phyloP scores from a whole-genome alignment of 1,140 invertebrate species.

The Lasioglossum albipes region DNA sequence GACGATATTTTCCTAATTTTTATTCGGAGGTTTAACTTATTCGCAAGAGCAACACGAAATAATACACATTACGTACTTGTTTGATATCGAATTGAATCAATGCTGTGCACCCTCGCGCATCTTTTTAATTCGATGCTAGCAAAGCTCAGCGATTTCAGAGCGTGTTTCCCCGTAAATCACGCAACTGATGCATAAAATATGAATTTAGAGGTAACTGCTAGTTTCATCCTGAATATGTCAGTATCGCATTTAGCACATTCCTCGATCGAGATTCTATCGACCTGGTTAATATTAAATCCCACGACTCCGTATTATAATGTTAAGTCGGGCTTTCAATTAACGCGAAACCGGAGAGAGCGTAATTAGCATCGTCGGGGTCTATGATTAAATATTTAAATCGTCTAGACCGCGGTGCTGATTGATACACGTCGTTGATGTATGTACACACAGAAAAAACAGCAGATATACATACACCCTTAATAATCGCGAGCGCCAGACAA shows the following conservation, averaged over 20 bases:
- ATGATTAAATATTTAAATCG: conserved; percentile 26
- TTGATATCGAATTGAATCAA: no score
- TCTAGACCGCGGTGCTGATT: not conserved
- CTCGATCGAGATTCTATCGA: not conserved
- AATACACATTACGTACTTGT: no score
- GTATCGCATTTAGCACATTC: not conserved
- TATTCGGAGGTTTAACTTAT: no score
- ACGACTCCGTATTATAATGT: not conserved
- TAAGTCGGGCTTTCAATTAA: not conserved
- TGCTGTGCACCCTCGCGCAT: no score
- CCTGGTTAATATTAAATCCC: not conserved
- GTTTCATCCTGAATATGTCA: not conserved
- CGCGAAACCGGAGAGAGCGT: not conserved
- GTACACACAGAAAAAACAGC: not conserved
- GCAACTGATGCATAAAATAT: no score
- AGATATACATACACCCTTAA: conserved; percentile 14
- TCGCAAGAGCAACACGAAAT: no score
- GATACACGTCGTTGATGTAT: not conserved
- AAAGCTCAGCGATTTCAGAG: no score
- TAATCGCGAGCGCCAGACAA: conserved; percentile 22
- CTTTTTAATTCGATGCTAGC: no score
- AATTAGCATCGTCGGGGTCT: not conserved
- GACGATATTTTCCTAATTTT: no score
- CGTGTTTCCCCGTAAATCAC: no score
- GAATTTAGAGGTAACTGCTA: no score